Evolutionary conservation across 2,888 invertebrate genomes (phyloP), one percentile per base, ranked within the genome.

Genomic region (Octonoba sinensis): DNA sequence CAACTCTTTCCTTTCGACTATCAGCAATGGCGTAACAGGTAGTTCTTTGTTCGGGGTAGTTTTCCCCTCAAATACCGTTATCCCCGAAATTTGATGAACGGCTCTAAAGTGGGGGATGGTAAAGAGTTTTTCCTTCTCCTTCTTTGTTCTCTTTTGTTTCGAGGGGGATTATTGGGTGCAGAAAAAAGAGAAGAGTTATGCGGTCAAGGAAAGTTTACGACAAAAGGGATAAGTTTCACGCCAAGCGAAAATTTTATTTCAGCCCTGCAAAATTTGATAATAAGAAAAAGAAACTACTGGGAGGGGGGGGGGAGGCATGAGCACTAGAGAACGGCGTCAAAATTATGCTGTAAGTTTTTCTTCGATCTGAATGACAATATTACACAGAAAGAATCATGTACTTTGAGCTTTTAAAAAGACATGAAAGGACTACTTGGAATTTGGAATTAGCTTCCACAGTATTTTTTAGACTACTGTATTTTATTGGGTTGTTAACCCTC

Each of bases 191-290:
- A 69, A 69, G 76, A 77, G 77, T 77, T 77, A 77, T 77, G 70
- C 77, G 77, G 77, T 77, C 77, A 77, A 77, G 77, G 77, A 77
- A 77, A 77, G 36, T 64, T 64, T 57, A 57, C 24, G 62, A 12
- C n/a, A 62, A 12, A 62, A 24, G 36, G 36, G 54, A 54, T 54
- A 54, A 54, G 20, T 54, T n/a, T 54, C 20, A 54, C 20, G 20
- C 20, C n/a, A 1, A 54, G 54, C 4, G 54, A 16, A 54, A 49
- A 54, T 18, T 20, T 54, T 54, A 54, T 54, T 54, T 54, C 18
- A 54, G n/a, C 8, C 16, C n/a, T 54, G 11, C 15, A 54, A 27
- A 60, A 11, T 24, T 20, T 24, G 16, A 60, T 36, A 36, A 36
- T 56, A 22, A 20, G 18, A 56, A 56, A 56, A 20, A 56, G 56